Evolutionary conservation across 2,113 vertebrate genomes (phyloP).

Genomic region (Pholis gunnellus): DNA sequence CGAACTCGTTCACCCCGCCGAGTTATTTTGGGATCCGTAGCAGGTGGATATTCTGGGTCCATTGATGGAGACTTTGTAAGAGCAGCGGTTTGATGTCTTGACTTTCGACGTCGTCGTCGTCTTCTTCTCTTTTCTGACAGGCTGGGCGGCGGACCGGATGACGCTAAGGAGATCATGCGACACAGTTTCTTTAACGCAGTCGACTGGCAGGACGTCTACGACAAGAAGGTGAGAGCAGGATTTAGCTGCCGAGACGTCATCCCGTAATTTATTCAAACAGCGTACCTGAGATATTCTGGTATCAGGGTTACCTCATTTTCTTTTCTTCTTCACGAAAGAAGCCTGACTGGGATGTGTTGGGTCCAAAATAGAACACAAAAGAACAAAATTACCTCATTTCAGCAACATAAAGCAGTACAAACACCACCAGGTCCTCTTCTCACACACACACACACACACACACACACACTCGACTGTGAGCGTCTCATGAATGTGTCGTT

Average conservation of each 20-base stretch:
- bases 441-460: no score
- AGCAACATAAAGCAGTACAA: background rate
- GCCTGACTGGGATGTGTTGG: conserved; percentile 42
- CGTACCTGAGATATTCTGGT: conserved; percentile 55
- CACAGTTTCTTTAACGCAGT: conserved; percentile 94
- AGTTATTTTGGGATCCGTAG: conserved; percentile 66
- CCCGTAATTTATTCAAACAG: conserved; percentile 15
- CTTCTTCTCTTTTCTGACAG: conserved; percentile 70
- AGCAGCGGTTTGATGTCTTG: conserved; percentile 49
- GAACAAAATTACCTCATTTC: conserved; percentile 38
- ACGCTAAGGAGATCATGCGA: conserved; percentile 98
- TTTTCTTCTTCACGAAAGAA: background rate
- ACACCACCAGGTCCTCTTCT: background rate
- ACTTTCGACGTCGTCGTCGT: conserved; percentile 22
- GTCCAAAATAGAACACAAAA: conserved; percentile 48
- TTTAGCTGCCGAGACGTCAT: conserved; percentile 29
- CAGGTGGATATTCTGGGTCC: conserved; percentile 72
- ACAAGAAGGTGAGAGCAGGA: conserved; percentile 92
- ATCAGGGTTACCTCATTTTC: conserved; percentile 57
- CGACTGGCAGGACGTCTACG: conserved; percentile 97
- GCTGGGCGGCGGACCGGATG: conserved; percentile 94
- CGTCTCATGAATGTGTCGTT: no score
- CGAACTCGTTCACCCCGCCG: conserved; percentile 58
- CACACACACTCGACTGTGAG: no score
- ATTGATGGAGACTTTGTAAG: conserved; percentile 59